Evolutionary conservation across 2,888 invertebrate genomes (phyloP).

Genomic region (Ormyrus labotus): DNA sequence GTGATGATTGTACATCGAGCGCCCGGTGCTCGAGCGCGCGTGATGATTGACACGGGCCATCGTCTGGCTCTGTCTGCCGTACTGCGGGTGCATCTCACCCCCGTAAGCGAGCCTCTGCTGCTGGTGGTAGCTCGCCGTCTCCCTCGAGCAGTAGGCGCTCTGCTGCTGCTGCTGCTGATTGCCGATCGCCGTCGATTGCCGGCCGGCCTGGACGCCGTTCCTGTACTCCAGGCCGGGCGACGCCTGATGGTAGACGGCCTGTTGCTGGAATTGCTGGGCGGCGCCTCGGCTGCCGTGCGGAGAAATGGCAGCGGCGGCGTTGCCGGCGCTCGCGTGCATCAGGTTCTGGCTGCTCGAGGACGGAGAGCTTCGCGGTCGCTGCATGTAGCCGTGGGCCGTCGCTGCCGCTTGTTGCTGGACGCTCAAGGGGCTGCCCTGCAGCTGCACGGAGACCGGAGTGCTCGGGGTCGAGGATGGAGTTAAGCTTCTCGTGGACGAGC

Average conservation of each 20-base stretch:
- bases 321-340: constrained; percentile 77
- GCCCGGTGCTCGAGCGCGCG: constrained; percentile 63
- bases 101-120: constrained; percentile 63
- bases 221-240: constrained; percentile 68
- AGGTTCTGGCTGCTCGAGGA: constrained; percentile 79
- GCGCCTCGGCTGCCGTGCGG: constrained; percentile 65
- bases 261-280: constrained; percentile 65
- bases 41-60: constrained; percentile 67
- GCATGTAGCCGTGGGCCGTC: constrained; percentile 77
- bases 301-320: constrained; percentile 65
- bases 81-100: constrained; percentile 69
- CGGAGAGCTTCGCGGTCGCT: constrained; percentile 81
- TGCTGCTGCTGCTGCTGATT: constrained; percentile 28
- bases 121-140: constrained; percentile 66
- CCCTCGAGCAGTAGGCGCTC: constrained; percentile 67
- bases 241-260: constrained; percentile 70
- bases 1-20: constrained; percentile 74
- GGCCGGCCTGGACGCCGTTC: constrained; percentile 65
- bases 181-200: constrained; percentile 65
- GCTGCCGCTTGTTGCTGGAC: constrained; percentile 62
- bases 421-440: constrained; percentile 80
- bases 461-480: constrained; percentile 82
- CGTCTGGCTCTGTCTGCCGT: constrained; percentile 67
- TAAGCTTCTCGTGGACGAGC: constrained; percentile 80
- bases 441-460: constrained; percentile 80